Conservation (phyloP, 2,797 vertebrate species). For the Hybognathus amarus region DNA sequence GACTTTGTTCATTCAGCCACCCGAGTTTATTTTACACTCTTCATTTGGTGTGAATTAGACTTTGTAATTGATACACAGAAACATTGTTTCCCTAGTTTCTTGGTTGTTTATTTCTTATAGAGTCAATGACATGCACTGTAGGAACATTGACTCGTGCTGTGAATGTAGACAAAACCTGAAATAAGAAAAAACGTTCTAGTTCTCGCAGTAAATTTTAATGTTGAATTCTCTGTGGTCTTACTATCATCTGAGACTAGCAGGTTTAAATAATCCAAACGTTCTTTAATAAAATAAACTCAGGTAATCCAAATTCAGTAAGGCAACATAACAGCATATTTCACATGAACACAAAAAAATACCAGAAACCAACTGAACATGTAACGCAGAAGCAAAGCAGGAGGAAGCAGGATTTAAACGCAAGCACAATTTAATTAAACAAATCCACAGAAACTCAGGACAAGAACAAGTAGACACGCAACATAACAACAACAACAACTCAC, state of each 20-base stretch:
- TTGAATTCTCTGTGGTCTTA: background rate
- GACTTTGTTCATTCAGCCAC: background rate
- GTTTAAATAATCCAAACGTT: background rate
- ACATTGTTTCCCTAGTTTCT: background rate
- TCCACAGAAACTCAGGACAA: no score
- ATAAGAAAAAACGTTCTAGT: background rate
- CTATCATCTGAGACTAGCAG: background rate
- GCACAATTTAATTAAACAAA: no score
- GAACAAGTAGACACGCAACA: no score
- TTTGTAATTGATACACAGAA: conserved; percentile 1
- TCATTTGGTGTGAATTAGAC: background rate
- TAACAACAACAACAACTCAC: no score
- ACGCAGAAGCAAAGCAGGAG: no score
- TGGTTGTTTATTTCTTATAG: background rate
- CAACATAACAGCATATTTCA: background rate
- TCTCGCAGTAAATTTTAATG: background rate
- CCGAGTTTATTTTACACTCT: conserved; percentile 4
- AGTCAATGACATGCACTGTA: background rate
- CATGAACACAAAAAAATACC: background rate
- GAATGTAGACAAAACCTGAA: background rate
- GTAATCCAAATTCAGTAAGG: background rate
- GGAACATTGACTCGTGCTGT: background rate
- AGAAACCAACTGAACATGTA: background rate
- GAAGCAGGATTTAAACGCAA: no score
- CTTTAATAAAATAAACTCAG: background rate